Base-by-base conservation (phyloP, 2,113 vertebrate genomes). In the Muntiacus reevesi region DNA sequence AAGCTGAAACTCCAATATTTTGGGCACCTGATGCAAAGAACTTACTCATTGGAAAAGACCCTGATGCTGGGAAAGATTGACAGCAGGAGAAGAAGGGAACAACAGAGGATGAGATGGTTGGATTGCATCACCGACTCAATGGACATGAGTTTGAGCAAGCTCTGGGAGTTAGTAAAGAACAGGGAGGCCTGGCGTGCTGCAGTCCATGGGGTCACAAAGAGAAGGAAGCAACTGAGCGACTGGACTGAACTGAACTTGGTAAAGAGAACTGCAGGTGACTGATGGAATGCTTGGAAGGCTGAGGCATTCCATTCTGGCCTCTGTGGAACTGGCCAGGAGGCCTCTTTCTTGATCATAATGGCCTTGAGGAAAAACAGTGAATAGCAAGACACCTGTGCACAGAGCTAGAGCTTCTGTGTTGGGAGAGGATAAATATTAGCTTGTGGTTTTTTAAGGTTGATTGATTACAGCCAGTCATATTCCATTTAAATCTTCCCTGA, bases 211-310 rank as follows among this genome's bases (percentile, higher is more conserved):
- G 64, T 36, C 9, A 36, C 64, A 36, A 71, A 71, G 17, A 36
- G 19, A 23, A 1, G 2, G 64, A 36, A 9, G 36, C 17, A 36
- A 71, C n/a, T 36, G 64, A 71, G n/a, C 0, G 0, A 36, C n/a
- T 36, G n/a, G 17, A 36, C 64, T 23, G n/a, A 71, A 71, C 9
- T 36, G 64, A 16, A 1, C 8, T 27, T 54, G n/a, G n/a, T 11
- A 28, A 64, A 25, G 9, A n/a, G 12, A n/a, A 27, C 3, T 74
- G 16, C 33, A 28, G 83, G 54, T n/a, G 27, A 27, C 79, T 33
- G 30, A 1, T 12, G 11, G 45, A 15, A 43, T 36, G 79, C 52
- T 82, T 47, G 27, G 43, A n/a, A 13, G 14, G 11, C 25, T 74
- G 43, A 57, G 30, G 21, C 11, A 12, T 33, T 82, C 30, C 79